These are phyloP conservation scores for Indicator indicator DNA, from an alignment of 2,113 vertebrate species.

Conservation along the genomic window DNA sequence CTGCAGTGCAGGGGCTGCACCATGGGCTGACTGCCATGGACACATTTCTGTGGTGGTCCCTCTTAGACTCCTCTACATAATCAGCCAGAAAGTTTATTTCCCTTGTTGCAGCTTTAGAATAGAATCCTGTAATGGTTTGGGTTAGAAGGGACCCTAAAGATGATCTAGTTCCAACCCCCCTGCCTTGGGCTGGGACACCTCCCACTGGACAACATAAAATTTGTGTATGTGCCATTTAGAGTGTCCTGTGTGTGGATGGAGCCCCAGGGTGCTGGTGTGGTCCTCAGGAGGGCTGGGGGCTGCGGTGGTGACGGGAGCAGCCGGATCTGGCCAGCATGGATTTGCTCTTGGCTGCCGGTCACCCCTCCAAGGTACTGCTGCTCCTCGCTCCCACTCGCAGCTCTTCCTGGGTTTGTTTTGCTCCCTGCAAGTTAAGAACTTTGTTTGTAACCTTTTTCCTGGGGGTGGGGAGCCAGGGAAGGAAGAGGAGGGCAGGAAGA, in stretches of 20 bases:
- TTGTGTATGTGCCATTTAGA: rapidly evolving
- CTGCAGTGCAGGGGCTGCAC: background rate
- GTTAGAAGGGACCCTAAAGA: too few relatives aligned
- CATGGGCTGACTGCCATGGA: rapidly evolving
- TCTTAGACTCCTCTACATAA: background rate
- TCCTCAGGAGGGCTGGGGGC: background rate
- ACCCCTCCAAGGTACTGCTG: background rate
- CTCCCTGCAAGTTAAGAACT: background rate
- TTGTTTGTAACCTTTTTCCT: background rate
- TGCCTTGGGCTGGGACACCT: too few relatives aligned
- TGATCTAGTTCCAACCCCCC: too few relatives aligned
- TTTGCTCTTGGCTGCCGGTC: background rate
- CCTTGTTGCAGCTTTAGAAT: background rate
- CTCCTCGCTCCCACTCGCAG: conserved; percentile 16
- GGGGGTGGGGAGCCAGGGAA: background rate
- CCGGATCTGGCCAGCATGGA: rapidly evolving
- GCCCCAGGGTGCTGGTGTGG: rapidly evolving
- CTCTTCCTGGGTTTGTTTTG: conserved; percentile 42
- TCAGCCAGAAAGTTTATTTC: rapidly evolving
- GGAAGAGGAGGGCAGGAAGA: background rate
- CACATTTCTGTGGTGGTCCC: background rate
- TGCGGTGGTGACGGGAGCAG: background rate
- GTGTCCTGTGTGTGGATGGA: background rate
- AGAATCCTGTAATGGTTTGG: too few relatives aligned
- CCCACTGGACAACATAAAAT: too few relatives aligned